Conservation (phyloP, 1,140 invertebrate species). For the Cyrtorhinus lividipennis region DNA sequence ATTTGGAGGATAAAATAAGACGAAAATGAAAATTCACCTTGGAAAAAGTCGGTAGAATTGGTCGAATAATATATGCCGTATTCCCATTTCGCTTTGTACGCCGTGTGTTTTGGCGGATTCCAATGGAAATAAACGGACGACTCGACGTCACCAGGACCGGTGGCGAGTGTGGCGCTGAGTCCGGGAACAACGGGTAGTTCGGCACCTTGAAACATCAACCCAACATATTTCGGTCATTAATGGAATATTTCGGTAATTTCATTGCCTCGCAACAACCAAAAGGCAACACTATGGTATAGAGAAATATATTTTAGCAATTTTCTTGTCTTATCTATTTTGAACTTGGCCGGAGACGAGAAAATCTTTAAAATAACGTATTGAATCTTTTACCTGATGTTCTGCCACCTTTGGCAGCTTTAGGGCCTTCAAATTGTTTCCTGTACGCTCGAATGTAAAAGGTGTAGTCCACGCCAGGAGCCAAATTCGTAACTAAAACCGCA, state of each 20-base stretch:
- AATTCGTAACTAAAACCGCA: constrained; percentile 38
- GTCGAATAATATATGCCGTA: constrained; percentile 48
- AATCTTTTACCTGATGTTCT: constrained; percentile 7
- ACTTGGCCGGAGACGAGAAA: too few relatives aligned
- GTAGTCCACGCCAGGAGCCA: constrained; percentile 42
- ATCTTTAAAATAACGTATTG: too few relatives aligned
- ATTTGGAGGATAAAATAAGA: too few relatives aligned
- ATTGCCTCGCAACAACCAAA: too few relatives aligned
- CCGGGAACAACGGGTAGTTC: constrained; percentile 36
- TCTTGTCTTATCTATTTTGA: too few relatives aligned
- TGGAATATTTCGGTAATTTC: too few relatives aligned
- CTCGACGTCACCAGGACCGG: constrained; percentile 33
- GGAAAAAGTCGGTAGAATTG: constrained; percentile 28
- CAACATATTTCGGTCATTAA: background rate
- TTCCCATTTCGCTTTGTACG: constrained; percentile 37
- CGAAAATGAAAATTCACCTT: constrained; percentile 34
- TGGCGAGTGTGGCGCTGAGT: constrained; percentile 36
- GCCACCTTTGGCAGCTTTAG: constrained; percentile 29
- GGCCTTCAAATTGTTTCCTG: constrained; percentile 42
- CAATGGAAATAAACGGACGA: constrained; percentile 49
- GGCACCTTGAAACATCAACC: constrained; percentile 24
- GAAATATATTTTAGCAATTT: too few relatives aligned
- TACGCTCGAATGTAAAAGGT: constrained; percentile 44
- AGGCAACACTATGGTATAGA: too few relatives aligned
- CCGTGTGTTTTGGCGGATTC: constrained; percentile 38